Evolutionary conservation across 2,797 vertebrate species (phyloP), one percentile per base, ranked within the genome.

Genomic region (Ispidina lecontei): DNA sequence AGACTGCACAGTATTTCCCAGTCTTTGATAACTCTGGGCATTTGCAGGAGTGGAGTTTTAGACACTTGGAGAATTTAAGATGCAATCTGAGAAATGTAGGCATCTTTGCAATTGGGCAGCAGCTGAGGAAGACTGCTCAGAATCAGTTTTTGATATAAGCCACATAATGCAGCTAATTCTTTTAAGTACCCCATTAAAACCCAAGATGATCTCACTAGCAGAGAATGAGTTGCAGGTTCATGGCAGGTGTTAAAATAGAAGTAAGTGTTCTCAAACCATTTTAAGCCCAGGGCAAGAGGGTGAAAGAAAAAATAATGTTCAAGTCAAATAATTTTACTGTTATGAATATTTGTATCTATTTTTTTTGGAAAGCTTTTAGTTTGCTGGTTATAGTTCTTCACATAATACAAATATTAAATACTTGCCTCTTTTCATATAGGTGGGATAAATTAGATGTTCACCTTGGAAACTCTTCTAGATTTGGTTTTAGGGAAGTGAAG

Each of bases 401-500:
- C 0, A 0, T 23, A 71, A 47, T 55, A 14, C 1, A 44, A 67
- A 22, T 44, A 60, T 46, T 46, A 51, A 59, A 31, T 62, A 47
- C 23, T 62, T 79, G 58, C 79, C 21, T 76, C 54, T 93, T 51
- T 89, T 68, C 52, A 20, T 68, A 46, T 29, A 75, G 71, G 5
- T 33, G 29, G 31, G 55, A 54, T 75, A 84, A 93, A 87, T 14
- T 69, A 14, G 35, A n/a, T 87, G 10, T n/a, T 94, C 21, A 77
- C 43, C 64, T 67, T 86, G 75, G 59, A 83, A 96, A 31, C 44
- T 63, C 77, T 74, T 41, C 37, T 82, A 31, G n/a, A n/a, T 78
- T 91, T 81, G 68, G 20, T 86, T 76, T 37, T 73, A 82, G 73
- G 44, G 14, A 94, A 77, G 44, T 70, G 49, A 89, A 77, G 78